Base-by-base conservation (phyloP, 2,888 invertebrate genomes). In the Harpalus rufipes region DNA sequence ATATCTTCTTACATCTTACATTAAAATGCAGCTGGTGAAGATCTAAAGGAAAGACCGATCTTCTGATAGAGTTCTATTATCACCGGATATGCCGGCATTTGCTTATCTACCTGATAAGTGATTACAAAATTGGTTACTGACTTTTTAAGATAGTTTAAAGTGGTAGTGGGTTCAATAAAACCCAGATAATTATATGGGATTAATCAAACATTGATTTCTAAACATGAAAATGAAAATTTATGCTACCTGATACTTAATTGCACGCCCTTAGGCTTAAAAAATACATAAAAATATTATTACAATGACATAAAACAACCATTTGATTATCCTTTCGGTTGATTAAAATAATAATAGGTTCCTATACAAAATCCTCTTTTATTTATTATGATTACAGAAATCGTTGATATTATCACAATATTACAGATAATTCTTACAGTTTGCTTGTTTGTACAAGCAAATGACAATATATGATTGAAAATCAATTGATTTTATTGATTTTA, bases 291-390 rank as follows among this genome's bases (percentile, higher is more conserved):
- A 68, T 39, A 68, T 39, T 32, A 39, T 32, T 68, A 32, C 68
- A 68, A 25, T 68, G 68, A 68, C 68, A 68, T 68, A 68, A 68
- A 68, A 68, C 68, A n/a, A 68, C n/a, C 39, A 14, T 68, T 68
- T 68, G 39, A 68, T 68, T 68, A 68, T 39, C 14, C n/a, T 68
- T 32, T 32, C 14, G 68, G 68, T 12, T 68, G 25, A 32, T 68
- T 68, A 68, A 32, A 39, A 32, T 68, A 68, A 68, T 68, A 14
- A 68, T 68, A 68, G 68, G 68, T 25, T 63, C 21, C 21, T 18
- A 51, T 51, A 51, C 8, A 51, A 12, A 51, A 51, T 51, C 12
- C 10, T 51, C 44, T 12, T 51, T 51, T 51, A 51, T 51, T 51
- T 51, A 51, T 51, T 51, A 51, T 51, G 44, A 51, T 51, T 51